A percentile compares a stretch with the other conserved stretches of the same genome.
Evolutionary conservation across 2,113 vertebrate species (phyloP).

Genomic region (Dascyllus trimaculatus): DNA sequence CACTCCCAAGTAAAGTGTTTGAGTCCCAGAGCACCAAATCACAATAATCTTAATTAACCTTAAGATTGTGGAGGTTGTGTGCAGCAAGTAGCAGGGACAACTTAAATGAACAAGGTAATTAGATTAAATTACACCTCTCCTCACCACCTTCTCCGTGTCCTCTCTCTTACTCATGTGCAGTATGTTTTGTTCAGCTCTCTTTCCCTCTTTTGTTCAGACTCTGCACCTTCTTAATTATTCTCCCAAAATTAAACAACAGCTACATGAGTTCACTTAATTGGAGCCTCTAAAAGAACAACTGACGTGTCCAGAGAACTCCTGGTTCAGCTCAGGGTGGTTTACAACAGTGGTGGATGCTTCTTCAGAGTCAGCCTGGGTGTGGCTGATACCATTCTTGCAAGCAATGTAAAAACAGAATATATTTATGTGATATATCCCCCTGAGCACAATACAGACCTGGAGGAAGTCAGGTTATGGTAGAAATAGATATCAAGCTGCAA

Average conservation of each 20-base stretch:
- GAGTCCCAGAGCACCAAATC: constrained; percentile 10
- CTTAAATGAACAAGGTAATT: constrained; percentile 30
- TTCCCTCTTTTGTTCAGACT: neutral
- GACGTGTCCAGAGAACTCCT: neutral
- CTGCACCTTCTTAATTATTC: neutral
- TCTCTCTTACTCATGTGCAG: neutral
- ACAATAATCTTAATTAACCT: constrained; percentile 48
- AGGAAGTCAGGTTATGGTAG: too few species aligned
- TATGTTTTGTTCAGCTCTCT: neutral
- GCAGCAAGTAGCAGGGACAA: constrained; percentile 7
- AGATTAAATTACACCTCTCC: constrained; percentile 18
- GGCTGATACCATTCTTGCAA: neutral
- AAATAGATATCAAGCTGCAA: too few species aligned
- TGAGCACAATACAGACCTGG: too few species aligned
- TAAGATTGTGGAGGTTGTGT: constrained; percentile 17
- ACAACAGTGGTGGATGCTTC: neutral
- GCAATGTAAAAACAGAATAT: neutral
- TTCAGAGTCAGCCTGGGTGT: too few species aligned
- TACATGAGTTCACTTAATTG: constrained; percentile 4
- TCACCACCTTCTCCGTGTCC: neutral
- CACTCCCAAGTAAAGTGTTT: constrained; percentile 9
- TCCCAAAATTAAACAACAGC: neutral
- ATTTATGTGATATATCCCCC: neutral
- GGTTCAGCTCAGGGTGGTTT: neutral
- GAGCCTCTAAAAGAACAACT: neutral